Percentiles rank a stretch among this genome's conserved stretches.
phyloP scores from a whole-genome alignment of 2,113 vertebrate genomes.

The Furnarius figulus region DNA sequence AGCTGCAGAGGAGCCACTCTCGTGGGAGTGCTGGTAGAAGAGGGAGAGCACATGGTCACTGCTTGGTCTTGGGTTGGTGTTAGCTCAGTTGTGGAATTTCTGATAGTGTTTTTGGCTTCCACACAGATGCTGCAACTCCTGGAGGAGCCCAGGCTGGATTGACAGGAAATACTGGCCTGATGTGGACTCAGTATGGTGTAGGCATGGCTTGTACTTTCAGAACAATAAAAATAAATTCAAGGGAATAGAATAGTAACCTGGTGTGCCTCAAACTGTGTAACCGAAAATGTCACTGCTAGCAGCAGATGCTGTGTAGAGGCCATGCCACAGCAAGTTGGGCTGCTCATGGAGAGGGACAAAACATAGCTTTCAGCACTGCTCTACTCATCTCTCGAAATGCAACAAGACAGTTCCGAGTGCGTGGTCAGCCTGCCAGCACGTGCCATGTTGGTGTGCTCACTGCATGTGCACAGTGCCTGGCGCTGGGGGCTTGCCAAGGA shows the following conservation, averaged over 20 bases:
- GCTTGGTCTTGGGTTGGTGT: neutral
- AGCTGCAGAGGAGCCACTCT: neutral
- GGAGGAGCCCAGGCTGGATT: neutral
- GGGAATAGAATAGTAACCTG: neutral
- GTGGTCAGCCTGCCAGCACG: neutral
- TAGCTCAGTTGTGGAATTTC: neutral
- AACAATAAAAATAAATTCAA: neutral
- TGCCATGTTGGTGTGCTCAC: neutral
- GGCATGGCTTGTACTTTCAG: neutral
- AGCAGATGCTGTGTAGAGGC: neutral
- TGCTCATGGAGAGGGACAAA: neutral
- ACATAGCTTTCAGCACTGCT: neutral
- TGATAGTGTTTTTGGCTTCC: neutral
- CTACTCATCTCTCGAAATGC: neutral
- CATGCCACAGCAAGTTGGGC: fast-evolving
- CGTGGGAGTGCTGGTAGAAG: neutral
- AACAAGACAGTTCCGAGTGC: neutral
- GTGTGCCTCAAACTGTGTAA: neutral
- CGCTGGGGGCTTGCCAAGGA: too few species aligned
- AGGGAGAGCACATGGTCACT: neutral
- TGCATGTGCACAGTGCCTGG: fast-evolving
- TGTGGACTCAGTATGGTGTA: neutral
- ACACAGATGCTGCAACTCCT: neutral
- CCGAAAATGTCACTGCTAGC: neutral
- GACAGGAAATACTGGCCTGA: neutral